Evolutionary conservation across 1,140 invertebrate species (phyloP), one percentile per base, ranked within the genome.

Genomic region (Thereuonema tuberculata): DNA sequence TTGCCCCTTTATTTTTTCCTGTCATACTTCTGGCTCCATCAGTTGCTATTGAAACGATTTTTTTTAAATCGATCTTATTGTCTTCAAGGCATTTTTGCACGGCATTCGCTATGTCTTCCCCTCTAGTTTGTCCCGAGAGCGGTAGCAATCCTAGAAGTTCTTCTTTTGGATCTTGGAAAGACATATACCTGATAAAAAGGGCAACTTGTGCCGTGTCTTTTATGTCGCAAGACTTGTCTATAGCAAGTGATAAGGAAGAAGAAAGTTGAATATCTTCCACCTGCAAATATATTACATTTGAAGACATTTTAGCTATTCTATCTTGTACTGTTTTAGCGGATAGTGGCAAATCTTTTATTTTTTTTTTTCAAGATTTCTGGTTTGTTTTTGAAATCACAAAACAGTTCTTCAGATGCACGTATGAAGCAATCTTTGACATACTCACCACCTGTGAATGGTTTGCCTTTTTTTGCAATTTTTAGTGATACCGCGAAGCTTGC

Each of bases 251-350:
- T 9, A 21, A 52, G 5, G 20, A 5, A 9, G 20, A 14, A 9
- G 20, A 5, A 9, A 52, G 20, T 52, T 52, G 5, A 25, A 37
- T 37, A 37, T 37, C 31, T 9, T 37, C 17, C 5, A 37, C 17
- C 31, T 37, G 31, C 17, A 9, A 14, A 52, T 52, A 9, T 5
- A 20, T 21, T 52, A 23, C 20, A 25, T 25, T 23, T 52, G 20
- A 9, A 20, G 20, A 52, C 25, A 52, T 52, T 20, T 52, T 52
- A 52, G 20, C 20, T 9, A 20, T 23, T 23, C 62, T 65, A 62
- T 72, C 68, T 66, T 71, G 67, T 57, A 69, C 62, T 50, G 67
- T 67, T 46, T 69, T 28, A 59, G 68, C 64, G 64, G 61, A 70
- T 62, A 55, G 70, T 61, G 64, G 57, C 43, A 70, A 67, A 58